phyloP scores from a whole-genome alignment of 2,888 invertebrate species.

The Diplazon laetatorius region DNA sequence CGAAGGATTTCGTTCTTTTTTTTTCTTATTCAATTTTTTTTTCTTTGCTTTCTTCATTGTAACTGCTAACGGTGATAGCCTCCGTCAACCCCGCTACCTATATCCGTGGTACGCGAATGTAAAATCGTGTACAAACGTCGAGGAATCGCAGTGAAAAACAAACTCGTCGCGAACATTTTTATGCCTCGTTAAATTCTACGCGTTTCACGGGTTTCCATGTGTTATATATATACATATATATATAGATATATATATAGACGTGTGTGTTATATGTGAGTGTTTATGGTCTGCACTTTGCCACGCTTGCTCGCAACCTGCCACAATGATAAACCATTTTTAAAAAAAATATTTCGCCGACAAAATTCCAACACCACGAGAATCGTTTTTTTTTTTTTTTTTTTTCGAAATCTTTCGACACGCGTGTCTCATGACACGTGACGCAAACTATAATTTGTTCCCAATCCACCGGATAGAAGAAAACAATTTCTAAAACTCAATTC shows the following conservation, averaged over 20 bases:
- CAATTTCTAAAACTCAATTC: too few species aligned
- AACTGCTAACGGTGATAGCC: conserved; percentile 13
- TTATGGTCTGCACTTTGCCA: conserved; percentile 39
- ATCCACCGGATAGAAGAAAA: too few species aligned
- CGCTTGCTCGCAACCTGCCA: conserved; percentile 51
- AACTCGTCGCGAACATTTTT: conserved; percentile 53
- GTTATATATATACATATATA: too few species aligned
- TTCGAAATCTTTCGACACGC: too few species aligned
- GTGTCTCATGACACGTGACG: too few species aligned
- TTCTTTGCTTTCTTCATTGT: conserved; percentile 37
- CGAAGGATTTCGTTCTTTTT: conserved; percentile 32
- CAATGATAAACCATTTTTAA: conserved; percentile 65
- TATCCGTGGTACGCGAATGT: conserved; percentile 15
- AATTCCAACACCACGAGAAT: conserved; percentile 51
- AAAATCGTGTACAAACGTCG: conserved; percentile 27
- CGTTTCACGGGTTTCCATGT: conserved; percentile 2
- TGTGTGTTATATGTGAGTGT: conserved; percentile 36
- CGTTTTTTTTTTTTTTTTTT: conserved; percentile 34
- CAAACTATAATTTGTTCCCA: too few species aligned
- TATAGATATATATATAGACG: not conserved
- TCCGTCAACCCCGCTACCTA: too few species aligned
- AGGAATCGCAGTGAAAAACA: conserved; percentile 47
- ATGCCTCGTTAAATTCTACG: conserved; percentile 59
- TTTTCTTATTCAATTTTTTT: conserved; percentile 32
- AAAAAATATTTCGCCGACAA: too few species aligned